These are phyloP conservation scores for Belgica antarctica DNA, from an alignment of 2,888 invertebrate species.

Conservation along the genomic window DNA sequence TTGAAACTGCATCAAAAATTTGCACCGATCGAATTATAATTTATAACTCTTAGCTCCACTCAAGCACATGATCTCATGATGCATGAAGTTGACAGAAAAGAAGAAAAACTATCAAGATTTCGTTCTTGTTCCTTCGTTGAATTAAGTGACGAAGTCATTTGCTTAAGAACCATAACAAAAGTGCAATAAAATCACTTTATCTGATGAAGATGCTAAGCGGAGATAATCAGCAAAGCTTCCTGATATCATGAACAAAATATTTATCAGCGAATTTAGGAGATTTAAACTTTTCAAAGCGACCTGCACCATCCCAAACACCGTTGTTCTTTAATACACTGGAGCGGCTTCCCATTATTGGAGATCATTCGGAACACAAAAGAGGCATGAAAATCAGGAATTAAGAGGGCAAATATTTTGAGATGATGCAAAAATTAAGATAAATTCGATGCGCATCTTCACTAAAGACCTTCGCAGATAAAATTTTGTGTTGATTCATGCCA, in stretches of 20 bases:
- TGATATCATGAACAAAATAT: not conserved
- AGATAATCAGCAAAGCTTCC: not conserved
- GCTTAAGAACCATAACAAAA: too few relatives aligned
- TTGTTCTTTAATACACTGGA: not conserved
- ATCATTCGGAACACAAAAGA: not conserved
- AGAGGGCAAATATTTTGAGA: slow-evolving; percentile 39
- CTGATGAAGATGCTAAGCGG: slow-evolving; percentile 4
- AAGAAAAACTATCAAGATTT: too few relatives aligned
- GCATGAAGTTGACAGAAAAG: slow-evolving; percentile 9
- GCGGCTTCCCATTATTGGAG: not conserved
- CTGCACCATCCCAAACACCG: not conserved
- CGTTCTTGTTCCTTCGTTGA: too few relatives aligned
- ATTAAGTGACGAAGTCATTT: too few relatives aligned
- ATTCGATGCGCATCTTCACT: slow-evolving; percentile 5
- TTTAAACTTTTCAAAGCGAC: not conserved
- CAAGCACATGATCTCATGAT: too few relatives aligned
- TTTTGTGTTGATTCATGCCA: slow-evolving; percentile 30
- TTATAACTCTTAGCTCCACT: too few relatives aligned
- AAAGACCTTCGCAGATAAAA: too few relatives aligned
- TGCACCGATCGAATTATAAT: too few relatives aligned
- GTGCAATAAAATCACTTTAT: not conserved
- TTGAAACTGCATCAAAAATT: too few relatives aligned
- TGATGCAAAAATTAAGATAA: slow-evolving; percentile 35
- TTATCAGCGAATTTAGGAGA: not conserved
- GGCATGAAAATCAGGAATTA: slow-evolving; percentile 13